phyloP scores from a whole-genome alignment of 2,113 vertebrate species.

The Larimichthys polyactis region DNA sequence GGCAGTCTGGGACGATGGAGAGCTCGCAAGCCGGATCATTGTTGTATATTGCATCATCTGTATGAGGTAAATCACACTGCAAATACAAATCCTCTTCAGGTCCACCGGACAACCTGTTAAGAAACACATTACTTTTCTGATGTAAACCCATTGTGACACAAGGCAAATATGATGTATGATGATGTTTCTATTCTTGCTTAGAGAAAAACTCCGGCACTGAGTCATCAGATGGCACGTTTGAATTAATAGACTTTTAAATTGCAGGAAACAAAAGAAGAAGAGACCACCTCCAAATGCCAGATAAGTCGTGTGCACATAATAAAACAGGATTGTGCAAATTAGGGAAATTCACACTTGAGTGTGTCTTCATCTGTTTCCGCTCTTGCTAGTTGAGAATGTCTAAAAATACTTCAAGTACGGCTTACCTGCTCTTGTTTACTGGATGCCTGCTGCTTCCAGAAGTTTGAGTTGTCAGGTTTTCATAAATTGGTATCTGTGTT shows the following conservation, averaged over 20 bases:
- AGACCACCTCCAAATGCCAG: background rate
- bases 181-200: conserved; percentile 7
- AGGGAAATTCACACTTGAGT: conserved; percentile 44
- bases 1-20: conserved; percentile 12
- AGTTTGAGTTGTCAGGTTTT: conserved; percentile 66
- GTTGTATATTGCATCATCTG: conserved; percentile 80
- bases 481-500: conserved; percentile 71
- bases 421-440: conserved; percentile 49
- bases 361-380: conserved; percentile 54
- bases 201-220: conserved; percentile 33
- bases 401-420: background rate
- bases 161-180: background rate
- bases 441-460: background rate
- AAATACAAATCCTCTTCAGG: conserved; percentile 73
- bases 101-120: conserved; percentile 26
- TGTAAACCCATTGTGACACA: conserved; percentile 15
- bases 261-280: background rate
- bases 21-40: conserved; percentile 73
- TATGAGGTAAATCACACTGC: conserved; percentile 71
- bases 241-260: conserved; percentile 11
- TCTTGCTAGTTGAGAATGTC: background rate
- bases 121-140: background rate
- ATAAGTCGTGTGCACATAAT: background rate
- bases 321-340: conserved; percentile 48
- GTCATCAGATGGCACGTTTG: conserved; percentile 12